Conservation (phyloP, 2,113 vertebrate species). For the Stegostoma tigrinum region DNA sequence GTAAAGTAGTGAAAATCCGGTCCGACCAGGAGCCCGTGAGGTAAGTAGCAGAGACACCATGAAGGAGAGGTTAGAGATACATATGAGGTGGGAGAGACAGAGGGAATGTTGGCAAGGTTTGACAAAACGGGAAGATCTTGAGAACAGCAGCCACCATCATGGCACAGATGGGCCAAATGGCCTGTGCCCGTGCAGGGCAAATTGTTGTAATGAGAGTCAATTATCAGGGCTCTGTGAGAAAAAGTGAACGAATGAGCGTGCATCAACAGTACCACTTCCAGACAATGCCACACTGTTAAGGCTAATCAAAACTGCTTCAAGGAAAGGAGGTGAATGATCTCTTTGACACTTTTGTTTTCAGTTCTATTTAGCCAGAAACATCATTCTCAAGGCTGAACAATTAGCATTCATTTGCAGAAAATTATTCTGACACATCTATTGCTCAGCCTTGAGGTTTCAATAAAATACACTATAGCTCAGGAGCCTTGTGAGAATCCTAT, state of each 20-base stretch:
- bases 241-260: neutral
- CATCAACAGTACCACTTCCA: neutral
- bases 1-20: too few relatives aligned
- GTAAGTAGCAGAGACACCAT: too few relatives aligned
- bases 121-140: neutral
- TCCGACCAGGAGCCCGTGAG: too few relatives aligned
- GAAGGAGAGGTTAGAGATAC: neutral
- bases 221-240: neutral
- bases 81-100: neutral
- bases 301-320: slow-evolving; percentile 14
- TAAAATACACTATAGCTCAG: neutral
- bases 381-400: neutral
- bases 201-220: neutral
- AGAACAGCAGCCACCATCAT: neutral
- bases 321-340: slow-evolving; percentile 22
- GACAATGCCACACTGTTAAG: neutral
- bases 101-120: too few relatives aligned
- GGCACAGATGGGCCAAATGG: neutral
- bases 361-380: slow-evolving; percentile 1
- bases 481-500: neutral
- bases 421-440: neutral
- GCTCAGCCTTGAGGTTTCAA: neutral
- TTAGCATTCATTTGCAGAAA: slow-evolving; percentile 1
- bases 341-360: slow-evolving; percentile 16
- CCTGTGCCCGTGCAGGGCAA: neutral